phyloP scores from a whole-genome alignment of 2,888 invertebrate genomes.

The Orchesellides sinensis region DNA sequence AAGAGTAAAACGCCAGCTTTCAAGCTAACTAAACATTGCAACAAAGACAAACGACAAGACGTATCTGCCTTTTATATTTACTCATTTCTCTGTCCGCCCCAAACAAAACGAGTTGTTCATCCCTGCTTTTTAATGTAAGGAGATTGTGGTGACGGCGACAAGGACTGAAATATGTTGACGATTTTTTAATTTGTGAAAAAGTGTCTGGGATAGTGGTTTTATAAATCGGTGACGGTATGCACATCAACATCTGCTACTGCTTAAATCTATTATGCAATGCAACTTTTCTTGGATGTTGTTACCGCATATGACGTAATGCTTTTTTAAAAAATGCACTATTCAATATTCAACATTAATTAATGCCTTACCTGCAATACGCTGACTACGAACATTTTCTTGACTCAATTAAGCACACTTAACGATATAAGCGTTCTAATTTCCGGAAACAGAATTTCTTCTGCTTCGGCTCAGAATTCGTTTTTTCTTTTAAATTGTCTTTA shows the following conservation, averaged over 20 bases:
- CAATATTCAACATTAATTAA: too few relatives aligned
- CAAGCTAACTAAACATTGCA: slow-evolving; percentile 1
- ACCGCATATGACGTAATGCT: too few relatives aligned
- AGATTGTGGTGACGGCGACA: too few relatives aligned
- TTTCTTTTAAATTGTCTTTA: slow-evolving; percentile 29
- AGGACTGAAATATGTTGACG: slow-evolving; percentile 38
- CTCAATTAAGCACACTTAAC: slow-evolving; percentile 45
- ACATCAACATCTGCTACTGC: too few relatives aligned
- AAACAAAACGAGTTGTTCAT: slow-evolving; percentile 14
- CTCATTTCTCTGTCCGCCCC: slow-evolving; percentile 6
- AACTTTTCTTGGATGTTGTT: too few relatives aligned
- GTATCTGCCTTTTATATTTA: too few relatives aligned
- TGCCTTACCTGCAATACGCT: slow-evolving; percentile 65
- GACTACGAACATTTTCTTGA: slow-evolving; percentile 65
- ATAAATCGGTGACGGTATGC: not conserved
- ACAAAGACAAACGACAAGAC: not conserved
- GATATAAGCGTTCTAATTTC: slow-evolving; percentile 23
- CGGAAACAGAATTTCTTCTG: slow-evolving; percentile 29
- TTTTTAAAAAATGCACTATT: too few relatives aligned
- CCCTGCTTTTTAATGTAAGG: not conserved
- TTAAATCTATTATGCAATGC: too few relatives aligned
- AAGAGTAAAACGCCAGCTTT: slow-evolving; percentile 1
- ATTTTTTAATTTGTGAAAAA: slow-evolving; percentile 24
- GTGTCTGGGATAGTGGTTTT: not conserved
- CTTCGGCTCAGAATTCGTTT: not conserved